Evolutionary conservation across 2,888 invertebrate genomes (phyloP).

Genomic region (Callinectes sapidus): DNA sequence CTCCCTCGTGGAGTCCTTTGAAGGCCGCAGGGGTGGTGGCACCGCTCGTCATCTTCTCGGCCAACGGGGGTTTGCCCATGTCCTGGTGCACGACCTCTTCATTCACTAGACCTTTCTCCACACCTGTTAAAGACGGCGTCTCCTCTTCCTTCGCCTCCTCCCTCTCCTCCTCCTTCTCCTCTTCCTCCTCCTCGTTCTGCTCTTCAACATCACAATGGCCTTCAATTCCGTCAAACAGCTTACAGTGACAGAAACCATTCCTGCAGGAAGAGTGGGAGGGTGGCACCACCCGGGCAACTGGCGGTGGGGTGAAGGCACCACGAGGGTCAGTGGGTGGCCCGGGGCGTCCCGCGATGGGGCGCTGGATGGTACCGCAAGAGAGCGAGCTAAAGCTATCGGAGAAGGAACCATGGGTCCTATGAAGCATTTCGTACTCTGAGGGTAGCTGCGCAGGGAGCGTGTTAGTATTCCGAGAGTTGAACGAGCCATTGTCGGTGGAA

Average conservation of each 20-base stretch:
- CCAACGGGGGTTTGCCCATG: neutral
- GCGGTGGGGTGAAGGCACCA: constrained; percentile 45
- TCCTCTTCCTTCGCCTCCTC: no score
- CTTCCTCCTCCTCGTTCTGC: constrained; percentile 51
- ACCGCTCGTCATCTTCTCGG: neutral
- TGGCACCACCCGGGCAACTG: constrained; percentile 31
- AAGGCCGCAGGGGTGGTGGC: neutral
- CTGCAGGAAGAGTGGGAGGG: constrained; percentile 61
- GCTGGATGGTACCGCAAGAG: constrained; percentile 66
- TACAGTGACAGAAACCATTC: constrained; percentile 65
- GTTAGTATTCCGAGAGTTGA: constrained; percentile 71
- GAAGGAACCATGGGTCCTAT: constrained; percentile 62
- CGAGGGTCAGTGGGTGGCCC: constrained; percentile 33
- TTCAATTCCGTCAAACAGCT: constrained; percentile 65
- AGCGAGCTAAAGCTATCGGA: constrained; percentile 69
- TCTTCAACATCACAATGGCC: constrained; percentile 59
- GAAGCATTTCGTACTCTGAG: constrained; percentile 57
- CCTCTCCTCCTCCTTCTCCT: constrained; percentile 20
- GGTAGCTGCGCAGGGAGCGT: constrained; percentile 60
- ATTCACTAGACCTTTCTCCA: neutral
- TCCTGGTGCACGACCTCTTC: neutral
- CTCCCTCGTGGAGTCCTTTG: constrained; percentile 2
- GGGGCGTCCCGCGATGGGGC: constrained; percentile 29
- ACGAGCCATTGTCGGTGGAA: constrained; percentile 69
- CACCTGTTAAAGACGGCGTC: neutral